Conservation (phyloP, 2,113 vertebrate species). For the Capreolus pygargus region DNA sequence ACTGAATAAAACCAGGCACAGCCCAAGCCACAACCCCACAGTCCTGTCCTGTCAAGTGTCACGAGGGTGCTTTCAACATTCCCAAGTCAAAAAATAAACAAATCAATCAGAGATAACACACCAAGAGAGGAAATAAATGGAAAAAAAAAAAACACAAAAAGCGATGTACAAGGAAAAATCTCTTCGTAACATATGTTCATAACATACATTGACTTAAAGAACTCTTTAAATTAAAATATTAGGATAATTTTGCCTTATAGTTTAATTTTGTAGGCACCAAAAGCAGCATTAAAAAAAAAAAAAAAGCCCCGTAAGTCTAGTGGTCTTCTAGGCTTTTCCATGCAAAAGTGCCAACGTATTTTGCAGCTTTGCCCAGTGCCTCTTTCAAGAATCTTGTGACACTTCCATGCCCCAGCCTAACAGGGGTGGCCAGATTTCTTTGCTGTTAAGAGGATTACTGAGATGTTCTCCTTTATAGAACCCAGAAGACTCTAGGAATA, state of each 20-base stretch:
- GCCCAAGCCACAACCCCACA: neutral
- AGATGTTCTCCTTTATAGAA: neutral
- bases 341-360: neutral
- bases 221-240: neutral
- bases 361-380: neutral
- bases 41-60: neutral
- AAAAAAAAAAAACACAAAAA: neutral
- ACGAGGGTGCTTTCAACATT: neutral
- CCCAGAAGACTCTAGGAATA: neutral
- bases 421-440: neutral
- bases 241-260: neutral
- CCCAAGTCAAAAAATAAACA: conserved; percentile 21
- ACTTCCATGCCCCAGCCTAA: neutral
- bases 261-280: neutral
- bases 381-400: conserved; percentile 30
- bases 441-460: conserved; percentile 47
- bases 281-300: neutral
- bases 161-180: neutral
- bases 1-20: neutral
- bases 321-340: neutral
- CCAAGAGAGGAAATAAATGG: neutral
- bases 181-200: neutral
- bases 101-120: neutral
- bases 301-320: neutral
- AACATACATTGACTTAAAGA: neutral